Evolutionary conservation across 30 jellyfish, hydroid and myxozoan species (phyloP), one percentile per base, ranked within the genome.

Genomic region (Hydractinia symbiolongicarpus): DNA sequence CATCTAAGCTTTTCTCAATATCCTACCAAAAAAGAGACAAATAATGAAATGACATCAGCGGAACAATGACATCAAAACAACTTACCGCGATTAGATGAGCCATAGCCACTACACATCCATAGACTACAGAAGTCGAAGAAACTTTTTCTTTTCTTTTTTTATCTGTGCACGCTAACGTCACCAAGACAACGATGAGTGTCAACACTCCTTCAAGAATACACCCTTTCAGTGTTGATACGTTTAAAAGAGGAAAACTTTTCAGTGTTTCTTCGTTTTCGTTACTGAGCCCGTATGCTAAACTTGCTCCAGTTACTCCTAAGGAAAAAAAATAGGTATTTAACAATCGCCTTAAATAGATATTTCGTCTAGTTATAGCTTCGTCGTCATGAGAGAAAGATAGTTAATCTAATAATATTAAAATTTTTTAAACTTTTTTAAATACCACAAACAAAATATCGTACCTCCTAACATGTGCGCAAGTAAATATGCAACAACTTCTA

Each of bases 391-490:
- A 30, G 44, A 30, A 30, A 30, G 44, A 30, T 0, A 30, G 44
- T 30, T 30, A 30, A 30, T 30, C 44, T 30, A 1, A 30, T 30
- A 30, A 30, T 0, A 30, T 30, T 30, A 2, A 30, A 30, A 30
- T 30, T 30, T 30, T 30, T 30, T 30, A 30, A 30, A 30, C 44
- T 30, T 30, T 30, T 30, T 30, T 30, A 30, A 30, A 30, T 30
- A 30, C 1, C 44, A 30, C 44, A 30, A 30, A 30, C 44, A 30
- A 30, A 30, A 30, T 30, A 30, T 30, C 67, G 15, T 50, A 71
- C 80, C 80, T 71, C 80, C 80, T 8, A 11, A 7, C 80, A 71
- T 71, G 61, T 71, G 80, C 13, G n/a, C 56, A 20, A 71, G 40
- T 15, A 71, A 49, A 50, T 9, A 71, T 53, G 51, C n/a, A 9